A percentile compares a stretch with the other conserved stretches of the same genome.
Conservation (phyloP, 2,113 vertebrate genomes). For the Myiopsitta monachus region DNA sequence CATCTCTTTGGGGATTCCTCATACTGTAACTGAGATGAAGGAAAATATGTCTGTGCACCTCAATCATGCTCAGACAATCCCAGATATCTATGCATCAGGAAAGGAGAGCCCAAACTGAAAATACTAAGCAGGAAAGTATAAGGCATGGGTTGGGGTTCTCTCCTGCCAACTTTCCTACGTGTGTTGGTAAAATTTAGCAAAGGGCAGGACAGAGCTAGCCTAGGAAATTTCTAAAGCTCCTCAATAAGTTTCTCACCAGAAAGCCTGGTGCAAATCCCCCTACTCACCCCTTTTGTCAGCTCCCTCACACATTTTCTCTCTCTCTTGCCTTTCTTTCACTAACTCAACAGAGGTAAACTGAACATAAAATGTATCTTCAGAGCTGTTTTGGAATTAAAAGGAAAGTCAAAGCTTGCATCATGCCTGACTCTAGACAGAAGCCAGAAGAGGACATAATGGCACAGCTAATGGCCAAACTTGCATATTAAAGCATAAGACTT, state of each 20-base stretch:
- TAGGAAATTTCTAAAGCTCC: not conserved
- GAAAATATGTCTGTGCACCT: not conserved
- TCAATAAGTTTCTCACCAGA: not conserved
- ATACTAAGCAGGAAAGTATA: not conserved
- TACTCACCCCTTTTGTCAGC: not conserved
- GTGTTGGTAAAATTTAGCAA: not conserved
- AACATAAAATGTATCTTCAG: not conserved
- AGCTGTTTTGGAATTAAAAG: not conserved
- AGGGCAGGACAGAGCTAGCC: not conserved
- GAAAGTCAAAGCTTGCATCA: not conserved
- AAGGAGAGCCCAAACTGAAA: not conserved
- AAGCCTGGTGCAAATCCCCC: not conserved
- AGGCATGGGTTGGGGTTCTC: not conserved
- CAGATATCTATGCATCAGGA: not conserved
- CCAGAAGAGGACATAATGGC: not conserved
- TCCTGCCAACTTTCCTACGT: not conserved
- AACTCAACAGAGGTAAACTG: not conserved
- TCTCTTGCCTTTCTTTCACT: not conserved
- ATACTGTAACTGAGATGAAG: not conserved
- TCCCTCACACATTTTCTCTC: not conserved
- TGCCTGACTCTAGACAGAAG: not conserved
- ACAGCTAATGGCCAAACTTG: not conserved
- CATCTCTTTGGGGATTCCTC: not conserved
- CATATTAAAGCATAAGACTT: not conserved
- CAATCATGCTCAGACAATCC: not conserved